Evolutionary conservation across 2,888 invertebrate genomes (phyloP).

Genomic region (Rhyacophila evoluta): DNA sequence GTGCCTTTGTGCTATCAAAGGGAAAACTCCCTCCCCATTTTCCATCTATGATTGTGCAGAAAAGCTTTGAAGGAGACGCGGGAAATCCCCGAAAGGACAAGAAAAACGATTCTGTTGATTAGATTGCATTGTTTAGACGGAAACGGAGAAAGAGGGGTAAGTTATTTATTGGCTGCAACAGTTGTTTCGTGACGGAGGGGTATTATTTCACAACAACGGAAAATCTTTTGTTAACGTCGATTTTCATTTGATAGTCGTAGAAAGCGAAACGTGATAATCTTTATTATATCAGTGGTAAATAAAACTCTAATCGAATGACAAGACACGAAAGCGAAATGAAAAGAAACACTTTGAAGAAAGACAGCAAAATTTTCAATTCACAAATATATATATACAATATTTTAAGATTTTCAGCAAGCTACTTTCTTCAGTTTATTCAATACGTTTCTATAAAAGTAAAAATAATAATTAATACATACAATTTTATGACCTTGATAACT

Average conservation of each 20-base stretch:
- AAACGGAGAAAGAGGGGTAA: neutral
- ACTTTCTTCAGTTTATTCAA: no score
- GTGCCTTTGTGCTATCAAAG: neutral
- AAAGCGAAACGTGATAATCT: no score
- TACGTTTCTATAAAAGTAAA: no score
- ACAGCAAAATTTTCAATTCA: no score
- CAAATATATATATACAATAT: no score
- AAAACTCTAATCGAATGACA: no score
- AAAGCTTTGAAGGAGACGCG: constrained; percentile 13
- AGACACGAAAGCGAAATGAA: no score
- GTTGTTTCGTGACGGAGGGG: constrained; percentile 18
- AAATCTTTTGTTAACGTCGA: neutral
- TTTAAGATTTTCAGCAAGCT: no score
- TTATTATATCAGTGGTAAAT: no score
- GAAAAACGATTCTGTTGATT: constrained; percentile 36
- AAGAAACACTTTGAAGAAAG: no score
- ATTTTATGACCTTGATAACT: no score
- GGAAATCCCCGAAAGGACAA: constrained; percentile 30
- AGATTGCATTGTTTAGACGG: constrained; percentile 39
- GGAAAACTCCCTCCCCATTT: neutral
- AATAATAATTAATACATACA: no score
- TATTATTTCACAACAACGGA: neutral
- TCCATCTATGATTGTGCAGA: neutral
- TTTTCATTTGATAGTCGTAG: neutral
- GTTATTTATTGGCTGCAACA: constrained; percentile 30